phyloP scores from a whole-genome alignment of 2,888 invertebrate species.

The Eupithecia exiguata region DNA sequence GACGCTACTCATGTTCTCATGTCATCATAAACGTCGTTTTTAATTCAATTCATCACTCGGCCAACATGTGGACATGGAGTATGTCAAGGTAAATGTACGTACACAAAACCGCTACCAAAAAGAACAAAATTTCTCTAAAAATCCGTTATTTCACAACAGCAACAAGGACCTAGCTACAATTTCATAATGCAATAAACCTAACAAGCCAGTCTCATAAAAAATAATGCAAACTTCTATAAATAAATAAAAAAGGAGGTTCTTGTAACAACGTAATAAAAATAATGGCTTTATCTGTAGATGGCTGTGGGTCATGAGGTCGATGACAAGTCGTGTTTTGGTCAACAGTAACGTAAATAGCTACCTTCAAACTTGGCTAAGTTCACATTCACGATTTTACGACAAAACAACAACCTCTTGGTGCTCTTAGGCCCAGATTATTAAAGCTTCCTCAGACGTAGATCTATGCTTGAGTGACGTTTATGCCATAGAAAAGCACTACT shows the following conservation, averaged over 20 bases:
- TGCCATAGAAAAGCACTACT: too few species aligned
- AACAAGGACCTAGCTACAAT: slow-evolving; percentile 14
- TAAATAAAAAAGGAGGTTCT: slow-evolving; percentile 36
- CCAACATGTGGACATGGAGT: background rate
- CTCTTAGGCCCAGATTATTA: too few species aligned
- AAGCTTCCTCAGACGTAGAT: too few species aligned
- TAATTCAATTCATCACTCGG: background rate
- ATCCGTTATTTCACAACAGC: slow-evolving; percentile 3
- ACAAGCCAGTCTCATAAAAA: slow-evolving; percentile 31
- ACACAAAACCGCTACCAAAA: background rate
- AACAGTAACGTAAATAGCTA: slow-evolving; percentile 13
- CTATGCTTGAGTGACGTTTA: too few species aligned
- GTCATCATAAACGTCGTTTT: too few species aligned
- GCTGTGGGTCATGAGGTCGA: slow-evolving; percentile 50
- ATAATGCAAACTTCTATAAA: slow-evolving; percentile 25
- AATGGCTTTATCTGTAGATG: slow-evolving; percentile 37
- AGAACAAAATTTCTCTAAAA: background rate
- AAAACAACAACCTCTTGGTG: too few species aligned
- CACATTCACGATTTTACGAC: background rate
- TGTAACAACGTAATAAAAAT: slow-evolving; percentile 39
- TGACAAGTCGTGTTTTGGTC: slow-evolving; percentile 43
- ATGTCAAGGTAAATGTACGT: background rate
- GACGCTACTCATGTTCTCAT: too few species aligned
- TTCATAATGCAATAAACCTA: slow-evolving; percentile 29
- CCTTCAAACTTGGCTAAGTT: background rate